A percentile compares a stretch with the other conserved stretches of the same genome.
Conservation (phyloP, 2,888 invertebrate species). For the Strigamia transsilvanica region DNA sequence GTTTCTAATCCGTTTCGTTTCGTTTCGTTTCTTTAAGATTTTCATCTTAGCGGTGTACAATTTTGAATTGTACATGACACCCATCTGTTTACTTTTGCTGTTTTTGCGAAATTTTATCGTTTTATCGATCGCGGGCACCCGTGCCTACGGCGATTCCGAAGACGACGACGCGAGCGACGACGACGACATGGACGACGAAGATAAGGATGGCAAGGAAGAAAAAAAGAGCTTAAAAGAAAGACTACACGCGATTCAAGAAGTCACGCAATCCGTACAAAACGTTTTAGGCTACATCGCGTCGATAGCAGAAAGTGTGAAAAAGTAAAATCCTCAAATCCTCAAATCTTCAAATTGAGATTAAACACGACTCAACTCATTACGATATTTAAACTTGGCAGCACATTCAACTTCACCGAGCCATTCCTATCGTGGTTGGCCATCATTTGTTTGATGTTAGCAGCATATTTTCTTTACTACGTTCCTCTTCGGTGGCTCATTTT, state of each 20-base stretch:
- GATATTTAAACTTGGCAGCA: slow-evolving; percentile 70
- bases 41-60: slow-evolving; percentile 92
- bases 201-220: slow-evolving; percentile 83
- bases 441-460: slow-evolving; percentile 75
- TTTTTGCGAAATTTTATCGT: slow-evolving; percentile 66
- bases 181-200: slow-evolving; percentile 89
- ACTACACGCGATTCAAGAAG: slow-evolving; percentile 94
- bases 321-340: slow-evolving; percentile 71
- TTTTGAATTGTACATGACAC: slow-evolving; percentile 95
- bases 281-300: slow-evolving; percentile 93
- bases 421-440: slow-evolving; percentile 94
- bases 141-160: slow-evolving; percentile 46
- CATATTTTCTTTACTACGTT: slow-evolving; percentile 84
- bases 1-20: not conserved
- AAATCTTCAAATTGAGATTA: too few species aligned
- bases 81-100: slow-evolving; percentile 79
- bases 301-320: slow-evolving; percentile 92
- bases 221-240: slow-evolving; percentile 94
- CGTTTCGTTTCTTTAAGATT: slow-evolving; percentile 61
- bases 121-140: slow-evolving; percentile 50
- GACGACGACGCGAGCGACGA: slow-evolving; percentile 63
- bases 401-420: slow-evolving; percentile 96
- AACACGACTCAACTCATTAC: too few species aligned
- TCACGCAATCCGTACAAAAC: slow-evolving; percentile 95
- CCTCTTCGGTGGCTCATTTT: slow-evolving; percentile 89